phyloP scores from a whole-genome alignment of 2,797 vertebrate genomes.

The Brachyrhaphis roseni region DNA sequence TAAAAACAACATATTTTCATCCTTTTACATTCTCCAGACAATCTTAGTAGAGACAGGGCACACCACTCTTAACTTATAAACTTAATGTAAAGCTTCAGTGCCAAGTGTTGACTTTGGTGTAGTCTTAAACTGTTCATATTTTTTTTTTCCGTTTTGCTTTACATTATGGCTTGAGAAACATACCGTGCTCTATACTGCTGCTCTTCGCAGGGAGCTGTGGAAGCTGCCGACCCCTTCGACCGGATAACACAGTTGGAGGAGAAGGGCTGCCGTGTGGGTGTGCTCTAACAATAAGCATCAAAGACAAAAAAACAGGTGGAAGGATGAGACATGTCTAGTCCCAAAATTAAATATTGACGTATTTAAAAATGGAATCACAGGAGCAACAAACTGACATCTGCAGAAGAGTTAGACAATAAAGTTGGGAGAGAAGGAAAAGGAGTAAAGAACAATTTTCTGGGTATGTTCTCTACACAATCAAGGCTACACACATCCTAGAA shows the following conservation, averaged over 20 bases:
- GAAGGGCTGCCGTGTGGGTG: constrained; percentile 86
- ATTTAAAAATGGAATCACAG: neutral
- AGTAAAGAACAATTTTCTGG: constrained; percentile 23
- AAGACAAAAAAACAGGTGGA: constrained; percentile 5
- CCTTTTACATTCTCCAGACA: neutral
- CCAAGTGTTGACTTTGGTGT: neutral
- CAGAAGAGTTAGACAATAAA: constrained; percentile 29
- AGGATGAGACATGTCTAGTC: neutral
- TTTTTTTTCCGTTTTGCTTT: neutral
- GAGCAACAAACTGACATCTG: constrained; percentile 9
- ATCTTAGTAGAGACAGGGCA: neutral
- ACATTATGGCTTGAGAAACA: neutral
- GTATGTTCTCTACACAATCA: neutral
- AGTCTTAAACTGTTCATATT: neutral
- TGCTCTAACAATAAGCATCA: constrained; percentile 74
- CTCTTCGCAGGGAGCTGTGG: constrained; percentile 94
- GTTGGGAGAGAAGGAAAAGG: constrained; percentile 12
- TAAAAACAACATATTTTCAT: too few relatives aligned
- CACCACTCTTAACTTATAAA: neutral
- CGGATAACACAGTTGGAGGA: constrained; percentile 84
- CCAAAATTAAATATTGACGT: neutral
- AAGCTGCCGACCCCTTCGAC: constrained; percentile 91
- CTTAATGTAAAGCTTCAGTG: neutral
- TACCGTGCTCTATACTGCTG: constrained; percentile 96
- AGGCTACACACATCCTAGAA: neutral